Base-by-base conservation (phyloP, 2,888 invertebrate species). In the Epirrita christyi region DNA sequence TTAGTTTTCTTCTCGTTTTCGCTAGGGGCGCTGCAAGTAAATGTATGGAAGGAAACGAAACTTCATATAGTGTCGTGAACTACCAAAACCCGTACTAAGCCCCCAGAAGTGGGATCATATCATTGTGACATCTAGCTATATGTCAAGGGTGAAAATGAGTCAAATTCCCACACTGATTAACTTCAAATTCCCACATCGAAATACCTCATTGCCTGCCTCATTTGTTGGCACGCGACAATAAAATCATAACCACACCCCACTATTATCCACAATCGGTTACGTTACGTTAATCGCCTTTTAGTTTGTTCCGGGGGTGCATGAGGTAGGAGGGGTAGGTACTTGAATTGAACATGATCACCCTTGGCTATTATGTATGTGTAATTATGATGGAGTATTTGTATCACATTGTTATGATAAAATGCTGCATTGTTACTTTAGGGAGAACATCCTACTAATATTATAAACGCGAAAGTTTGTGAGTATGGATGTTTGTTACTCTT, bases 251-350 rank as follows among this genome's bases (percentile, higher is more conserved):
- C 74, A 80, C 86, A 81, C 89, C 87, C 88, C 80, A 77, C 86
- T 85, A 88, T 90, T 89, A 89, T 86, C 85, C 84, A 79, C 82
- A 85, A 86, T 86, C 88, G 85, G 88, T 82, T 88, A 88, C 87
- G 86, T 88, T 88, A 88, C 87, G 86, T 88, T 90, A 89, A 91
- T 91, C 90, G 89, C 85, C 86, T 88, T 85, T 90, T 90, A 90
- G 78, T 76, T 75, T 76, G 86, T 88, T 85, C 88, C 86, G 88
- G 86, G 67, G 48, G 34, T 43, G 44, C 28, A 28, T 15, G 34
- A 48, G 29, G 27, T 37, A 28, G 10, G 9, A 9, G 41, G 29
- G 32, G 32, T 32, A 21, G 10, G 36, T 40, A 52, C 58, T 55
- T 55, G 54, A 50, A 49, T 38, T 45, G 49, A 54, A 54, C 53